These are phyloP conservation scores for Hoplostethus mediterraneus DNA, from an alignment of 2,797 vertebrate genomes.

Conservation along the genomic window DNA sequence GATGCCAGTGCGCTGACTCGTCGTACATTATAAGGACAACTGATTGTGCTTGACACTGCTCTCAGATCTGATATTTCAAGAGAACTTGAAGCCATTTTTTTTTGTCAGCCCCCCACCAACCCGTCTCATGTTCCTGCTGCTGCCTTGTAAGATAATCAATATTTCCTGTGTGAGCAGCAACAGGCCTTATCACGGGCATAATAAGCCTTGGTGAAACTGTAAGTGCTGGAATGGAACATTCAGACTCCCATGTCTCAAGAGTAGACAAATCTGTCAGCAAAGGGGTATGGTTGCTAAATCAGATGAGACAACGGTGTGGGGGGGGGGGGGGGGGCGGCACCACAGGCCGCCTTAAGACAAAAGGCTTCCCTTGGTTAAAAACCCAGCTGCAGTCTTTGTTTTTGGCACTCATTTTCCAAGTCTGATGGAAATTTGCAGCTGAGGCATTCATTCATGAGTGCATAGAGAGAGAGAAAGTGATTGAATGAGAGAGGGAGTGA, in stretches of 20 bases:
- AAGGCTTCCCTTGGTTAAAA: conserved; percentile 62
- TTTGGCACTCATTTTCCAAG: conserved; percentile 67
- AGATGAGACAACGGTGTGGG: conserved; percentile 35
- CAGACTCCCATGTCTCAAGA: conserved; percentile 33
- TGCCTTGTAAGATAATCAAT: conserved; percentile 59
- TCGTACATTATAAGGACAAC: conserved; percentile 4
- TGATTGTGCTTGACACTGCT: conserved; percentile 18
- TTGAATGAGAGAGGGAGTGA: conserved; percentile 16
- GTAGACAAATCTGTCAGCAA: conserved; percentile 48
- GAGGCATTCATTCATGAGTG: conserved; percentile 64
- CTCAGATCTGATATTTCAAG: conserved; percentile 39
- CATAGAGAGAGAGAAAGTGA: conserved; percentile 35
- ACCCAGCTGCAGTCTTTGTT: conserved; percentile 75
- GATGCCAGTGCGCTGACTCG: neutral
- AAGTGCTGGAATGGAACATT: conserved; percentile 42
- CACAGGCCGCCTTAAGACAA: conserved; percentile 65
- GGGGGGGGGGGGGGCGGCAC: conserved; percentile 1
- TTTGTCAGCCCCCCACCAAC: conserved; percentile 21
- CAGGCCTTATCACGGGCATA: conserved; percentile 45
- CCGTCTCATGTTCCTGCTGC: conserved; percentile 33
- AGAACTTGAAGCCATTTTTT: conserved; percentile 40
- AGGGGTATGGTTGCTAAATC: conserved; percentile 28
- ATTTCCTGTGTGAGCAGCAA: conserved; percentile 53
- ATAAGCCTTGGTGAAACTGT: conserved; percentile 50
- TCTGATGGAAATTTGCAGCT: conserved; percentile 73